A percentile compares a stretch with the other conserved stretches of the same genome.
These are phyloP conservation scores for Pygoscelis antarcticus DNA, from an alignment of 2,113 vertebrate genomes.

Conservation along the genomic window DNA sequence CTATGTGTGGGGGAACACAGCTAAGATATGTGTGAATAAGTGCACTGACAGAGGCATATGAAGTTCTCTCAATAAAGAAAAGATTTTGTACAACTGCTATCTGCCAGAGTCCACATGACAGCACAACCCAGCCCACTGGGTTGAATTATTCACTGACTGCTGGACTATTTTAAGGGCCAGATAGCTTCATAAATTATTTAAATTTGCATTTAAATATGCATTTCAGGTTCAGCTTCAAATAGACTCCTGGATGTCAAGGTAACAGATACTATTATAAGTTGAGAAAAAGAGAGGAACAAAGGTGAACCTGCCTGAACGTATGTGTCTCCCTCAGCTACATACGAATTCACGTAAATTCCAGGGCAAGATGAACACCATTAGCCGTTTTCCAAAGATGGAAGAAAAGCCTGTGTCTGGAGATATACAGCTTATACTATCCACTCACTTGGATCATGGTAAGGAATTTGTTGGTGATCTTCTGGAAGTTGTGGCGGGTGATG, in stretches of 20 bases:
- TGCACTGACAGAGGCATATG: neutral
- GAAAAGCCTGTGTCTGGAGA: neutral
- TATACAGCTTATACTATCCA: neutral
- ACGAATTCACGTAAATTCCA: neutral
- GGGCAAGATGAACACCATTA: neutral
- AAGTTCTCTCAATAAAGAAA: neutral
- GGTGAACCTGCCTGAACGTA: neutral
- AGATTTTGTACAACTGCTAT: neutral
- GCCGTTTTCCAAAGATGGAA: neutral
- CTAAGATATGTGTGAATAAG: neutral
- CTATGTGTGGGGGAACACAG: neutral
- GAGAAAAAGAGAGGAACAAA: neutral
- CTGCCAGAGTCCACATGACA: neutral
- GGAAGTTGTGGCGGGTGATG: conserved; percentile 81
- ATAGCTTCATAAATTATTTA: neutral
- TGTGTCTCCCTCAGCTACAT: neutral
- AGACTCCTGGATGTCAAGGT: neutral
- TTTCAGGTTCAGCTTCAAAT: neutral
- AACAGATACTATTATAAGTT: neutral
- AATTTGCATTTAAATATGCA: neutral
- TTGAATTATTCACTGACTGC: neutral
- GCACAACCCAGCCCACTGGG: neutral
- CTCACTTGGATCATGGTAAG: conserved; percentile 78
- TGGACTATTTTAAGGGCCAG: neutral
- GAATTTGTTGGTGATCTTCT: conserved; percentile 82